These are phyloP conservation scores for Chloroclystis v-ata DNA, from an alignment of 2,888 invertebrate species.

Conservation along the genomic window DNA sequence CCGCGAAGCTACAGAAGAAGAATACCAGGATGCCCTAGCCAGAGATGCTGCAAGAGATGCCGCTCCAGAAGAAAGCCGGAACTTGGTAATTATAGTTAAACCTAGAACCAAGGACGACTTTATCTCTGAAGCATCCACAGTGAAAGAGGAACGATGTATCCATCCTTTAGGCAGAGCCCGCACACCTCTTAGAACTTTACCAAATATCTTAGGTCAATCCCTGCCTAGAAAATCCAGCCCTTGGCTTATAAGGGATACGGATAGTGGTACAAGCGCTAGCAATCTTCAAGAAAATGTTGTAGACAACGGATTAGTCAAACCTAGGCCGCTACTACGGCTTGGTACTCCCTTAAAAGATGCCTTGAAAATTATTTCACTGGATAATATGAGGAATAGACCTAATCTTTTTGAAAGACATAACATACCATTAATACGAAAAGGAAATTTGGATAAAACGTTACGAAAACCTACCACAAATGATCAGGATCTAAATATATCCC, in stretches of 20 bases:
- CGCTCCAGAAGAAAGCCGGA: conserved; percentile 41
- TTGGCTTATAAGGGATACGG: conserved; percentile 40
- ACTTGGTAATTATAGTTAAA: conserved; percentile 51
- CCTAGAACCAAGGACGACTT: conserved; percentile 35
- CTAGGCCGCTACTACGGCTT: conserved; percentile 3
- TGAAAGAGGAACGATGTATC: conserved; percentile 46
- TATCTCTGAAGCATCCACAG: conserved; percentile 47
- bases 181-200: conserved; percentile 15
- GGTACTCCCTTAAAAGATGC: conserved; percentile 13
- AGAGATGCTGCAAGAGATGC: conserved; percentile 58
- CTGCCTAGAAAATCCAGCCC: conserved; percentile 27
- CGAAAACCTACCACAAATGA: conserved; percentile 3
- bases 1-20: conserved; percentile 62
- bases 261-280: conserved; percentile 47
- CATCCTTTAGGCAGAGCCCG: conserved; percentile 33
- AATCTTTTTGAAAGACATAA: conserved; percentile 8
- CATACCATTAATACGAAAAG: conserved; percentile 28
- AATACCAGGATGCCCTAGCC: conserved; percentile 59
- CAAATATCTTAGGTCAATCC: conserved; percentile 29
- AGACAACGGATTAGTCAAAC: conserved; percentile 6
- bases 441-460: conserved; percentile 19
- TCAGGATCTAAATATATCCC: conserved; percentile 25
- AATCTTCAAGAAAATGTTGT: conserved; percentile 40
- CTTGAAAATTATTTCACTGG: neutral
- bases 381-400: conserved; percentile 6